Base-by-base conservation (phyloP, 2,797 vertebrate genomes). In the Mus minutoides region DNA sequence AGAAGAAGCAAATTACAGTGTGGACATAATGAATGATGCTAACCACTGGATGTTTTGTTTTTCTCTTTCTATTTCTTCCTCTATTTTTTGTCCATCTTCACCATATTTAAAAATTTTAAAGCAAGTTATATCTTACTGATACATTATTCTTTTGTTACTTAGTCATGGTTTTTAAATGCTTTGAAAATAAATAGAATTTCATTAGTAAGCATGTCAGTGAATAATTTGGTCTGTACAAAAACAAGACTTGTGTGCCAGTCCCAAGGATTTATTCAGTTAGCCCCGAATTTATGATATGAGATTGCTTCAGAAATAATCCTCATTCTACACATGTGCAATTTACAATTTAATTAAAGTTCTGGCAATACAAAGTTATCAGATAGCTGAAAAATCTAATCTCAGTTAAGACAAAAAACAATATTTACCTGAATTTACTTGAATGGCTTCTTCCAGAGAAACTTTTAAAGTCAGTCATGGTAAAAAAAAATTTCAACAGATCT, bases 381-480 rank as follows among this genome's bases (percentile, higher is more conserved):
- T 29, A 58, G 62, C 14, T 94, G 60, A 46, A 77, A 77, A 87
- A 92, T 82, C 46, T 73, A 88, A 69, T 62, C 26, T 43, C 73
- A 89, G 60, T 29, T 60, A 60, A 90, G 90, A 90, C 52, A 64
- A 76, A 94, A 64, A 94, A 80, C 10, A 92, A 76, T 92, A 49
- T 93, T 93, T 90, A 90, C 75, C 29, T 88, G 17, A 90, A 93
- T 94, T 89, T 93, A 84, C 58, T 82, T 73, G 52, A 94, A 90
- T 49, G 16, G 76, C 43, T 90, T 88, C 10, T 93, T 76, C 54
- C 7, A 0, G 40, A 92, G 58, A 77, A 93, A 88, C 22, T 54
- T 54, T 94, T 71, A 54, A 76, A 62, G 3, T 80, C 10, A 40
- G 29, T 79, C 62, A 52, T 29, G 43, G 4, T 76, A 31, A 16